phyloP scores from a whole-genome alignment of 2,113 vertebrate species.

The Centropus bengalensis region DNA sequence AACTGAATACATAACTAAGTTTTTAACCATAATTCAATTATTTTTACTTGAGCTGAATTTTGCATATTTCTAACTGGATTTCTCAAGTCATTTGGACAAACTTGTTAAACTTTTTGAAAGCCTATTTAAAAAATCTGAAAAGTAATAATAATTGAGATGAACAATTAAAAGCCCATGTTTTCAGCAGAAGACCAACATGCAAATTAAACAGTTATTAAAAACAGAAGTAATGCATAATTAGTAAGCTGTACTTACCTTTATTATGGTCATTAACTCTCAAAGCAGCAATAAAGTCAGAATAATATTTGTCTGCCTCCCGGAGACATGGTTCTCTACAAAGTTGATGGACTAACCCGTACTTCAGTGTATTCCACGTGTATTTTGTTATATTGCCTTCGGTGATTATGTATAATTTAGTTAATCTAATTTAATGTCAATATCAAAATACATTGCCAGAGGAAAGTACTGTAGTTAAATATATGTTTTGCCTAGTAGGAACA shows the following conservation, averaged over 20 bases:
- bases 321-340: neutral
- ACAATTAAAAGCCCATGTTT: neutral
- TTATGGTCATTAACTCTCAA: constrained; percentile 1
- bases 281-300: neutral
- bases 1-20: neutral
- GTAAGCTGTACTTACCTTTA: neutral
- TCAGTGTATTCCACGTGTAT: neutral
- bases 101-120: neutral
- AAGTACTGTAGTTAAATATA: neutral
- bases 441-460: neutral
- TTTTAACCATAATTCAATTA: neutral
- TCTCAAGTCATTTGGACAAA: neutral
- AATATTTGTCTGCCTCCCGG: neutral
- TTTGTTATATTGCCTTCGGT: neutral
- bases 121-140: neutral
- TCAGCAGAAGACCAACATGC: neutral
- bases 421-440: neutral
- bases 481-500: neutral
- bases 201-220: constrained; percentile 27
- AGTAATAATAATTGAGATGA: neutral
- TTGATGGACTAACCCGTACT: neutral
- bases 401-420: neutral
- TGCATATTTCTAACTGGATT: neutral
- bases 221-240: constrained; percentile 3
- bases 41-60: neutral